phyloP scores from a whole-genome alignment of 2,888 invertebrate genomes.

The Agrochola litura region DNA sequence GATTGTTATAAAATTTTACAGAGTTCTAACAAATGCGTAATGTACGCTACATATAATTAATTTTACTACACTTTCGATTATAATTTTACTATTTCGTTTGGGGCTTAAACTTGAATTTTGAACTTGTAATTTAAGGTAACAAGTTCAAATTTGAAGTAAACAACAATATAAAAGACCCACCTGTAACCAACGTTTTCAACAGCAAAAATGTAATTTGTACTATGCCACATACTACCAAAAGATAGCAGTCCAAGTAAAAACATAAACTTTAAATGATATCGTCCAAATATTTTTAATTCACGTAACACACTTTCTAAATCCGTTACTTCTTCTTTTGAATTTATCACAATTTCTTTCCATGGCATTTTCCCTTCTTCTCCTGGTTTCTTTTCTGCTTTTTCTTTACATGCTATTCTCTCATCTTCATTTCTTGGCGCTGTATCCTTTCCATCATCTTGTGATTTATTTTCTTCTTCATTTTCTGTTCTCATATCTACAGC shows the following conservation, averaged over 20 bases:
- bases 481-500: conserved; percentile 27
- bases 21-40: not conserved
- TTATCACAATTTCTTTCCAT: not conserved
- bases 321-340: conserved; percentile 12
- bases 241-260: conserved; percentile 51
- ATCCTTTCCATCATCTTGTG: not conserved
- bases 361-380: conserved; percentile 3
- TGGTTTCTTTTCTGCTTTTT: not conserved
- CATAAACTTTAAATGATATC: conserved; percentile 62
- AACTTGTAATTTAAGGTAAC: not conserved
- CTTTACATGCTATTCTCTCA: not conserved
- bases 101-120: not conserved
- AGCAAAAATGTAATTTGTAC: conserved; percentile 63
- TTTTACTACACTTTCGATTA: not conserved
- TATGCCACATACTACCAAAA: conserved; percentile 46
- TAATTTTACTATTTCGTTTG: not conserved
- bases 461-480: not conserved
- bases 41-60: not conserved
- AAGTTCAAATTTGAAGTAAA: not conserved
- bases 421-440: not conserved
- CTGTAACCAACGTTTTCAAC: conserved; percentile 59
- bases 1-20: not conserved
- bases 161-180: conserved; percentile 35
- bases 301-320: conserved; percentile 58
- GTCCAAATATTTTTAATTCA: conserved; percentile 61